Percentiles rank a stretch among this genome's conserved stretches.
phyloP scores from a whole-genome alignment of 2,888 invertebrate genomes.

The Tenthredo mesomela region DNA sequence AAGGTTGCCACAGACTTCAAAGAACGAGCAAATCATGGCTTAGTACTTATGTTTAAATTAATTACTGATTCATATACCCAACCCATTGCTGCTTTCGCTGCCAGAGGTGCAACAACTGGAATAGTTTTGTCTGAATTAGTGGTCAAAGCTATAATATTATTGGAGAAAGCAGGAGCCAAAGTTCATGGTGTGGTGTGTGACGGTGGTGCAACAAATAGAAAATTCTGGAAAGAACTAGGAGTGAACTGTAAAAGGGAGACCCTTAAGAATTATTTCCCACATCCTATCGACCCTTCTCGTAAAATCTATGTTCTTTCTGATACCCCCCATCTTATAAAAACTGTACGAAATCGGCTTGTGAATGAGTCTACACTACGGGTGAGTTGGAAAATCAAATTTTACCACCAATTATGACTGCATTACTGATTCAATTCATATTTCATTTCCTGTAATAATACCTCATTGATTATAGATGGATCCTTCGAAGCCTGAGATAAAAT shows the following conservation, averaged over 20 bases:
- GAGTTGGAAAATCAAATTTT: not conserved
- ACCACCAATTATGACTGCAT: slow-evolving; percentile 27
- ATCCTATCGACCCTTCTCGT: slow-evolving; percentile 55
- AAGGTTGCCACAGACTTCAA: slow-evolving; percentile 49
- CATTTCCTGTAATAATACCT: not conserved
- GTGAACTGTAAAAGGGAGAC: slow-evolving; percentile 54
- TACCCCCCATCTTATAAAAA: slow-evolving; percentile 50
- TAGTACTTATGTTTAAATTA: slow-evolving; percentile 48
- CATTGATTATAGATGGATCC: not conserved
- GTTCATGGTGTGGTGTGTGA: slow-evolving; percentile 45
- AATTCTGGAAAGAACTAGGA: slow-evolving; percentile 59
- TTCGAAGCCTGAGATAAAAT: slow-evolving; percentile 5
- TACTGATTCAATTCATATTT: not conserved
- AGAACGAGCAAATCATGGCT: slow-evolving; percentile 56
- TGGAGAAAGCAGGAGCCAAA: slow-evolving; percentile 47
- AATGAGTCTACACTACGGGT: slow-evolving; percentile 49
- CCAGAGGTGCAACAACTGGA: slow-evolving; percentile 18
- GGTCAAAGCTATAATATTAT: slow-evolving; percentile 11
- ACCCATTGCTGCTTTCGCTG: slow-evolving; percentile 34
- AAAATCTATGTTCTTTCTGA: slow-evolving; percentile 59
- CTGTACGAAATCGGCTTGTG: slow-evolving; percentile 57
- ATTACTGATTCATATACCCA: slow-evolving; percentile 43
- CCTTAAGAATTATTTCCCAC: slow-evolving; percentile 54
- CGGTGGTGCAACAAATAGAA: slow-evolving; percentile 57
- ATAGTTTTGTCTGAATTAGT: slow-evolving; percentile 34